Percentiles rank a stretch among this genome's conserved stretches.
These are phyloP conservation scores for Enteromius afrohamiltoni DNA, from an alignment of 2,797 vertebrate genomes.

Conservation along the genomic window DNA sequence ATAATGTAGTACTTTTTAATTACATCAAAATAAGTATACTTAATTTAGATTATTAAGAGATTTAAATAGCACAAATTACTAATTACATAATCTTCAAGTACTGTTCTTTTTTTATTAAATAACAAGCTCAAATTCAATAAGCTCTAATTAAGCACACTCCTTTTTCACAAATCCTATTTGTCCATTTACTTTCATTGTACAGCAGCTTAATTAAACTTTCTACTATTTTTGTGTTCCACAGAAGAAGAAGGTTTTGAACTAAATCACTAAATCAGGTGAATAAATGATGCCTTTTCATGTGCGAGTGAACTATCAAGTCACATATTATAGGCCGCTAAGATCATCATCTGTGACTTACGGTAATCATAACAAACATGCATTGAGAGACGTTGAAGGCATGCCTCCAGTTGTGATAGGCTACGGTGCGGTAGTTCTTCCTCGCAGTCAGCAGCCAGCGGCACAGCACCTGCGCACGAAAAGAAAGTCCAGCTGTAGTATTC, in stretches of 20 bases:
- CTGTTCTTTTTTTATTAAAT: not conserved
- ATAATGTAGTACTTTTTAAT: not conserved
- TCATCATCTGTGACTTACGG: conserved; percentile 67
- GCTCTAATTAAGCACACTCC: not conserved
- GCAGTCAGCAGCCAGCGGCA: conserved; percentile 83
- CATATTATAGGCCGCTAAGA: not conserved
- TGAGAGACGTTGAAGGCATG: conserved; percentile 84
- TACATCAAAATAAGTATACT: not conserved
- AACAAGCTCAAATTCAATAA: too few relatives aligned
- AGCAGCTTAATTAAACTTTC: not conserved
- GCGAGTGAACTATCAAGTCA: not conserved
- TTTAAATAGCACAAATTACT: not conserved
- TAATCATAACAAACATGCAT: conserved; percentile 84
- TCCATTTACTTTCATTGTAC: not conserved
- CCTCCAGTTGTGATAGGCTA: conserved; percentile 84
- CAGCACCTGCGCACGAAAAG: conserved; percentile 71
- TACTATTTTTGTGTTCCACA: not conserved
- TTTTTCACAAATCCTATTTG: not conserved
- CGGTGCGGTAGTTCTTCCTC: conserved; percentile 83
- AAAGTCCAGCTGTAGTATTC: not conserved
- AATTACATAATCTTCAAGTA: not conserved
- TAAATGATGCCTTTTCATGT: not conserved
- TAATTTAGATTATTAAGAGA: not conserved
- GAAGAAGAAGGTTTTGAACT: not conserved
- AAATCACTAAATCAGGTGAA: not conserved